Conservation (phyloP, 2,113 vertebrate genomes). For the Bettongia penicillata region DNA sequence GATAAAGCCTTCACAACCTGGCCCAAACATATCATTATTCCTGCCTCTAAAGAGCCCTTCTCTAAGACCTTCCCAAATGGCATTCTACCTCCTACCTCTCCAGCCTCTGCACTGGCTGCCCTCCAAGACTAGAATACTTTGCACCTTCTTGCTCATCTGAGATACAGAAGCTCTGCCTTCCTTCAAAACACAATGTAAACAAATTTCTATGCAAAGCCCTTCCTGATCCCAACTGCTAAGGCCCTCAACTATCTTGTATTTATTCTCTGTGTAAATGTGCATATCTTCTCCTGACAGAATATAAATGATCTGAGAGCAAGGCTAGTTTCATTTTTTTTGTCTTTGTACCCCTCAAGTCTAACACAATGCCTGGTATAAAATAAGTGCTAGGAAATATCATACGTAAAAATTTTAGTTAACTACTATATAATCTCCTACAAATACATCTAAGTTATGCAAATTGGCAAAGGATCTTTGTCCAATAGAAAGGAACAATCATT, state of each 20-base stretch:
- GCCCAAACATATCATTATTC: not conserved
- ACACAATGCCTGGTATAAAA: not conserved
- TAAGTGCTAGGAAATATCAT: not conserved
- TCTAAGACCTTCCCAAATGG: not conserved
- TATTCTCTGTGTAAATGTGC: not conserved
- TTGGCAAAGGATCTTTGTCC: not conserved
- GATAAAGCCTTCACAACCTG: not conserved
- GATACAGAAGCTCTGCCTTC: not conserved
- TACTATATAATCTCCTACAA: not conserved
- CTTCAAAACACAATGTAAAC: not conserved
- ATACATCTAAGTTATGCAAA: not conserved
- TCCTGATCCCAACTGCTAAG: not conserved
- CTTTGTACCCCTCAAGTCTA: not conserved
- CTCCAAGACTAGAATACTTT: not conserved
- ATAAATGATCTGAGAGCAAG: not conserved
- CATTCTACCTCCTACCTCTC: not conserved
- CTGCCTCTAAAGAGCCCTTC: not conserved
- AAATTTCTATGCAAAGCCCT: not conserved
- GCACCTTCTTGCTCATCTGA: not conserved
- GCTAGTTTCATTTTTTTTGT: not conserved
- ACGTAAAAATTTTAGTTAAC: not conserved
- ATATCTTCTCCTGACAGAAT: not conserved
- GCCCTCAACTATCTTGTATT: not conserved
- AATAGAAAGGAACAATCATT: not conserved
- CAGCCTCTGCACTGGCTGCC: not conserved